Evolutionary conservation across 2,113 vertebrate species (phyloP).

Genomic region (Tupaia tana): DNA sequence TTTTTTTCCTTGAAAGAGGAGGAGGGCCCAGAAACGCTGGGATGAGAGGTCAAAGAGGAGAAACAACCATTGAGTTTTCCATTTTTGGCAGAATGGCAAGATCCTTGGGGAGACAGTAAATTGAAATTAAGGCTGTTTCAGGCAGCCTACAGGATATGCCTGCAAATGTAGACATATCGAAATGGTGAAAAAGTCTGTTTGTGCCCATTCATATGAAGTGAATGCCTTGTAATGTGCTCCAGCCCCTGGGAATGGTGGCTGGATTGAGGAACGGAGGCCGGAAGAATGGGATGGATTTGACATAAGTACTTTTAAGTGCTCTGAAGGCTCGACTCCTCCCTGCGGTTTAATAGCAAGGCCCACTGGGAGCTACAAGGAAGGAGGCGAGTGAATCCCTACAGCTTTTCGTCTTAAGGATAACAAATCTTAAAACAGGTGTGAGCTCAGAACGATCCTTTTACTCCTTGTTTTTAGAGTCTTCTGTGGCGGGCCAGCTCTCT

Average conservation of each 20-base stretch:
- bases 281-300: conserved; percentile 98
- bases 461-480: conserved; percentile 80
- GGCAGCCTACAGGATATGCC: conserved; percentile 98
- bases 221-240: conserved; percentile 96
- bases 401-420: conserved; percentile 93
- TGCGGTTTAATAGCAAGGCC: conserved; percentile 95
- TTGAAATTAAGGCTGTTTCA: conserved; percentile 99
- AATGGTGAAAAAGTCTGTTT: conserved; percentile 99
- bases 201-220: conserved; percentile 98
- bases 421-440: conserved; percentile 97
- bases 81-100: conserved; percentile 92
- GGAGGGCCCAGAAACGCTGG: conserved; percentile 29
- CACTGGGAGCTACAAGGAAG: conserved; percentile 93
- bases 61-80: conserved; percentile 88
- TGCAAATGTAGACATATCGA: conserved; percentile 96
- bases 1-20: conserved; percentile 79
- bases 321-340: conserved; percentile 93
- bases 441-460: conserved; percentile 89
- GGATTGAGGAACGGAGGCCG: conserved; percentile 92
- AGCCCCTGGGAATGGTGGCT: conserved; percentile 92
- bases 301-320: conserved; percentile 96
- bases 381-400: conserved; percentile 93
- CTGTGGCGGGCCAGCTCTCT: conserved; percentile 69
- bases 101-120: conserved; percentile 96
- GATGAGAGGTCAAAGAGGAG: conserved; percentile 68